These are phyloP conservation scores for Chrysopilus asiliformis DNA, from an alignment of 2,888 invertebrate species.

Conservation along the genomic window DNA sequence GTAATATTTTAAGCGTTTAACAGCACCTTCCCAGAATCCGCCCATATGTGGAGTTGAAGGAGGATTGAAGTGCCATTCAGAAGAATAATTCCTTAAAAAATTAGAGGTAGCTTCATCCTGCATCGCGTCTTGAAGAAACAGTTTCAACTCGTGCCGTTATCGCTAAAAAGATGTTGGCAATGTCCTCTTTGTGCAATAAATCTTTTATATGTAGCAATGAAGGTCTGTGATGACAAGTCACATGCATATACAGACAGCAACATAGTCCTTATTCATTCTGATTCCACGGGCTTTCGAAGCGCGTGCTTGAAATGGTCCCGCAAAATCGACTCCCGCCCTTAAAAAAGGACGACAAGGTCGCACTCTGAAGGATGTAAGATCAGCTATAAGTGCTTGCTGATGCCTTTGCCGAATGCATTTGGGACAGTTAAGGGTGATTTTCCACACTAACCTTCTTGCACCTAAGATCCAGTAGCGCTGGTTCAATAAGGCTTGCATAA, in stretches of 20 bases:
- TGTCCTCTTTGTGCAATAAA: slow-evolving; percentile 7
- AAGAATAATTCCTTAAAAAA: too few species aligned
- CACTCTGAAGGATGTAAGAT: slow-evolving; percentile 16
- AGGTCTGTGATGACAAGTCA: too few species aligned
- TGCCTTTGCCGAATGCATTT: slow-evolving; percentile 8
- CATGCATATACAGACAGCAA: too few species aligned
- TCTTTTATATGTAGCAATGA: too few species aligned
- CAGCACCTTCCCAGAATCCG: too few species aligned
- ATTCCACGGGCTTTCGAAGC: background rate
- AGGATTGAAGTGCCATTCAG: too few species aligned
- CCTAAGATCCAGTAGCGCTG: too few species aligned
- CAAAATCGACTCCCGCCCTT: slow-evolving; percentile 16
- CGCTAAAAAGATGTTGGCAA: slow-evolving; percentile 3
- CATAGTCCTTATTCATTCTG: slow-evolving; percentile 1
- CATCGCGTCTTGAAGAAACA: slow-evolving; percentile 3
- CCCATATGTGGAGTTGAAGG: too few species aligned
- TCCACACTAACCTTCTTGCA: background rate
- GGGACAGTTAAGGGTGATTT: slow-evolving; percentile 10
- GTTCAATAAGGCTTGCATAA: too few species aligned
- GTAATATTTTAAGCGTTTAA: too few species aligned
- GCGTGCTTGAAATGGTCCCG: slow-evolving; percentile 16
- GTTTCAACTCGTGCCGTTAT: slow-evolving; percentile 4
- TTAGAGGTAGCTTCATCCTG: too few species aligned
- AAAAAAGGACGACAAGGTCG: slow-evolving; percentile 13
- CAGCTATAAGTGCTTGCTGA: slow-evolving; percentile 16